These are phyloP conservation scores for Gastrophryne carolinensis DNA, from an alignment of 2,797 vertebrate genomes.

Conservation along the genomic window DNA sequence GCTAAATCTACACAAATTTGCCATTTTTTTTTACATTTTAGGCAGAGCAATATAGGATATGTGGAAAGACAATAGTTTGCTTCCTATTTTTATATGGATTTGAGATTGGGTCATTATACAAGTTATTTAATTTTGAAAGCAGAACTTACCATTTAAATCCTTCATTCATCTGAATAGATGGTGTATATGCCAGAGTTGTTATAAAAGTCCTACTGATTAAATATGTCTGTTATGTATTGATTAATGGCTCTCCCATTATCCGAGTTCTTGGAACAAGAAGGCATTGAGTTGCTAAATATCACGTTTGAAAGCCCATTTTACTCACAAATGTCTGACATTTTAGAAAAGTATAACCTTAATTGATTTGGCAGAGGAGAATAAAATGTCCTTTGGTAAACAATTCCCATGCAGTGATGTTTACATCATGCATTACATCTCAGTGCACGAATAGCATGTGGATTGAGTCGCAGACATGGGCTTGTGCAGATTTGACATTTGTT, in stretches of 20 bases:
- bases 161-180: too few relatives aligned
- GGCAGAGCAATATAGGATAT: too few relatives aligned
- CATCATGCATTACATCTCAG: not conserved
- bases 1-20: too few relatives aligned
- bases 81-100: too few relatives aligned
- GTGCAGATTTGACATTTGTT: too few relatives aligned
- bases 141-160: too few relatives aligned
- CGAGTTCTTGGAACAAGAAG: not conserved
- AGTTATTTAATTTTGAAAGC: too few relatives aligned
- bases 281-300: not conserved
- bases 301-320: constrained; percentile 21
- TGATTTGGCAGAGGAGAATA: constrained; percentile 12
- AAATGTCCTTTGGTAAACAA: not conserved
- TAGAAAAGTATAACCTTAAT: constrained; percentile 8
- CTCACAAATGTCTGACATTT: constrained; percentile 39
- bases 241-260: constrained; percentile 23
- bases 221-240: constrained; percentile 6
- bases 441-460: too few relatives aligned
- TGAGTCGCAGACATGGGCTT: too few relatives aligned
- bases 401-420: not conserved
- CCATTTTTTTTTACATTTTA: too few relatives aligned
- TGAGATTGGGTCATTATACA: too few relatives aligned
- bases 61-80: too few relatives aligned
- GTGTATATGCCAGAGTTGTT: not conserved
- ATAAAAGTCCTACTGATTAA: constrained; percentile 18